Base-by-base conservation (phyloP, 2,888 invertebrate genomes). In the Dicranocentrus wangi region DNA sequence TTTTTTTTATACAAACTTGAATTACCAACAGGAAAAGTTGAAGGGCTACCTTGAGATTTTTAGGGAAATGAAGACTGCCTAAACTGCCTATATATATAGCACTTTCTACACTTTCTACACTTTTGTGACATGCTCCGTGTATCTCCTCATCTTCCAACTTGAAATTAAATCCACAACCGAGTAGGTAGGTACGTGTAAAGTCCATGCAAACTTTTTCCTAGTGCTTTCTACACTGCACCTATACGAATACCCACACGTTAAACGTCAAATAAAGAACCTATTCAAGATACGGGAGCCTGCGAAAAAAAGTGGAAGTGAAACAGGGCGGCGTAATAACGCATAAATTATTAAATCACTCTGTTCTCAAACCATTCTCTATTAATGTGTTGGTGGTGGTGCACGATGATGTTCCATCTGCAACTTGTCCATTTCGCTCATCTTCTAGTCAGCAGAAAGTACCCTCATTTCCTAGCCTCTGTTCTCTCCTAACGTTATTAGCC, bases 311-410 rank as follows among this genome's bases (percentile, higher is more conserved):
- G 28, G 28, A 28, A 17, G 8, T 53, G 32, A 51, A 10, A 55
- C 23, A 23, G 19, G 2, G 17, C n/a, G 21, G 68, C 70, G 19
- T 55, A 69, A 66, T 66, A 47, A 58, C 43, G 17, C 70, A 70
- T 70, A 70, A 70, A 60, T 70, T 70, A 70, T 70, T 70, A 70
- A 70, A 70, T 70, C 70, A 70, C 43, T 60, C 70, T 60, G 47
- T 70, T 43, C 58, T 70, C 32, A 3, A 58, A 43, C 58, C 70
- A 42, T 70, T 60, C 58, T 60, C 25, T 43, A 60, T 70, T 60
- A 69, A 55, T 55, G 61, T 10, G 58, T n/a, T 27, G 51, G 17
- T 51, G 28, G 10, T 32, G 32, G 5, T 53, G 53, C 17, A 15
- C 1, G 17, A 0, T 19, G 13, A 5, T n/a, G 17, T 47, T 55